Conservation (phyloP, 2,888 invertebrate species). For the Sisyra nigra region DNA sequence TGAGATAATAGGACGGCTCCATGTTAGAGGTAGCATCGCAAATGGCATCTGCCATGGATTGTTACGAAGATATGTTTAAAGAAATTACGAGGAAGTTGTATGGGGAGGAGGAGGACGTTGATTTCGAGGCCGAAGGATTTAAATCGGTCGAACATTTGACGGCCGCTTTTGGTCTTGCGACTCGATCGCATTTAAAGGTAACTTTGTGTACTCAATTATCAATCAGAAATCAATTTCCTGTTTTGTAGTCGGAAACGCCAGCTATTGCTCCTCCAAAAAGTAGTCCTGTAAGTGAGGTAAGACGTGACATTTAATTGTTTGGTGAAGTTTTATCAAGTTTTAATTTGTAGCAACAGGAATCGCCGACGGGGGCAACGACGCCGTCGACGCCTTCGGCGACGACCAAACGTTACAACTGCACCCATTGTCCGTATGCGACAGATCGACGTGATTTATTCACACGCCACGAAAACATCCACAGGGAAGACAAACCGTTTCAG, state of each 20-base stretch:
- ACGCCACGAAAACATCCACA: conserved; percentile 83
- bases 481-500: conserved; percentile 86
- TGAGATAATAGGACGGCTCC: conserved; percentile 5
- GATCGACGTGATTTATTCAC: conserved; percentile 82
- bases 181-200: conserved; percentile 22
- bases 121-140: conserved; percentile 32
- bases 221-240: too few species aligned
- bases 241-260: conserved; percentile 9
- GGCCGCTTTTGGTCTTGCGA: conserved; percentile 56
- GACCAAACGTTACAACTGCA: conserved; percentile 66
- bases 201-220: too few species aligned
- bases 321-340: neutral
- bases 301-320: neutral
- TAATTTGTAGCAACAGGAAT: conserved; percentile 3
- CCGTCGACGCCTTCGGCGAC: conserved; percentile 12
- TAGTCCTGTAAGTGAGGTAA: conserved; percentile 7
- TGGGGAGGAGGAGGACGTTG: conserved; percentile 55
- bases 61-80: conserved; percentile 76
- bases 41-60: conserved; percentile 44
- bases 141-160: conserved; percentile 56
- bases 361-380: conserved; percentile 4
- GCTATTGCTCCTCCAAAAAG: conserved; percentile 7
- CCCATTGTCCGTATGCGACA: conserved; percentile 79
- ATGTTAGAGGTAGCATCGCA: conserved; percentile 36
- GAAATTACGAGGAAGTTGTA: conserved; percentile 85